phyloP scores from a whole-genome alignment of 1,140 invertebrate species.

The Diabrotica undecimpunctata region DNA sequence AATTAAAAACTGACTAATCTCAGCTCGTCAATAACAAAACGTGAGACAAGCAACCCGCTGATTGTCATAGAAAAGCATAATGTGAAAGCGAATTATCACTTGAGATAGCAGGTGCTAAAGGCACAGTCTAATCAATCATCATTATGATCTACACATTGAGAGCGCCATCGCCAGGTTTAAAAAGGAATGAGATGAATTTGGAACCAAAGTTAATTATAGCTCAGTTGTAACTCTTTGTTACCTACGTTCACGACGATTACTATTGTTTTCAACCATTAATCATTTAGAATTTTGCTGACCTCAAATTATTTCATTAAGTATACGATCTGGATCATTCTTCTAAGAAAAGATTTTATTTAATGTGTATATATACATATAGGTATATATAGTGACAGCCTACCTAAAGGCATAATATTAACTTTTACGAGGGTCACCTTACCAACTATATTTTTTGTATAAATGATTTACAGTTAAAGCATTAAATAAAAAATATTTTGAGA shows the following conservation, averaged over 20 bases:
- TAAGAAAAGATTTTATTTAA: constrained; percentile 7
- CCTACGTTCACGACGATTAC: constrained; percentile 9
- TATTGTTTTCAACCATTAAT: constrained; percentile 15
- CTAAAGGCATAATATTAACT: background rate
- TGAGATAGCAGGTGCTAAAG: constrained; percentile 12
- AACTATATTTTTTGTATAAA: too few relatives aligned
- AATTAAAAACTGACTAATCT: too few relatives aligned
- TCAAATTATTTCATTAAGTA: constrained; percentile 8
- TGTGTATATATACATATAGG: background rate
- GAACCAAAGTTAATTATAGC: constrained; percentile 15
- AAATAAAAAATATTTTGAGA: too few relatives aligned
- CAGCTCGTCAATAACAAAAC: background rate
- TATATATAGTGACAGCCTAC: constrained; percentile 1
- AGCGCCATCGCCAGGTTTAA: background rate
- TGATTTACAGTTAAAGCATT: too few relatives aligned
- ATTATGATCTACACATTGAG: background rate
- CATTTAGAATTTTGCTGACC: constrained; percentile 12
- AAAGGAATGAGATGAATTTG: constrained; percentile 10
- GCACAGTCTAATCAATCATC: constrained; percentile 15
- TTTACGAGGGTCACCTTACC: background rate
- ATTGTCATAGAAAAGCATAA: background rate
- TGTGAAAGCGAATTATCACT: constrained; percentile 4
- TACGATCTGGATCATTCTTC: constrained; percentile 6
- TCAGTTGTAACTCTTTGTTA: constrained; percentile 16
- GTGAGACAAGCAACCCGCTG: background rate